Evolutionary conservation across 1,140 invertebrate genomes (phyloP).

Genomic region (Brachionus rotundiformis): DNA sequence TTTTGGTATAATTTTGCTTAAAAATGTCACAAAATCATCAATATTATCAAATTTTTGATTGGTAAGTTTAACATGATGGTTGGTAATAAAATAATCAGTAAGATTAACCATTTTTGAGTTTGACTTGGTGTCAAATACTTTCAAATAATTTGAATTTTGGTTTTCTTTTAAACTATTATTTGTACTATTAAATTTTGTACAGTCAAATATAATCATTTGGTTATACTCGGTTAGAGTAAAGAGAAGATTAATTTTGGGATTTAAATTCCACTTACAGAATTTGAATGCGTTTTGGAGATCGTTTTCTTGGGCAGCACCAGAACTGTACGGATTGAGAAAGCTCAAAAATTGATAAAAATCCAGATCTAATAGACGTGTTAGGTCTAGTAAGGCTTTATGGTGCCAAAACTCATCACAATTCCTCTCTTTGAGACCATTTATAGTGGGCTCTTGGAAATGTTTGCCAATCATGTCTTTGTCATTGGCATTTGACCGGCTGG

Average conservation of each 20-base stretch:
- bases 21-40: neutral
- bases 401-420: neutral
- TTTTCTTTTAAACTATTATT: neutral
- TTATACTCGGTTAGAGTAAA: conserved; percentile 6
- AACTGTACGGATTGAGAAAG: conserved; percentile 22
- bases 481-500: neutral
- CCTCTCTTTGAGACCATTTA: neutral
- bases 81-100: conserved; percentile 6
- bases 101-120: conserved; percentile 11
- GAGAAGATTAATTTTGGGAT: neutral
- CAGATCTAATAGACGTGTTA: neutral
- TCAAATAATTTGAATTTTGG: neutral
- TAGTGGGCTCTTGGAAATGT: neutral
- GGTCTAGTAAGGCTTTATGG: neutral
- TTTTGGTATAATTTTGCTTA: neutral
- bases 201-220: conserved; percentile 15
- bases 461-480: neutral
- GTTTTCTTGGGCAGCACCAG: conserved; percentile 20
- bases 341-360: conserved; percentile 27
- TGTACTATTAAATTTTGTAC: conserved; percentile 18
- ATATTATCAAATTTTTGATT: neutral
- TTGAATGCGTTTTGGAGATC: conserved; percentile 6
- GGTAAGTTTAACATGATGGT: neutral
- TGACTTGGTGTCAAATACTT: conserved; percentile 31
- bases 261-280: conserved; percentile 35